Evolutionary conservation across 1,140 invertebrate species (phyloP).

Genomic region (Scaptodrosophila lebanonensis): DNA sequence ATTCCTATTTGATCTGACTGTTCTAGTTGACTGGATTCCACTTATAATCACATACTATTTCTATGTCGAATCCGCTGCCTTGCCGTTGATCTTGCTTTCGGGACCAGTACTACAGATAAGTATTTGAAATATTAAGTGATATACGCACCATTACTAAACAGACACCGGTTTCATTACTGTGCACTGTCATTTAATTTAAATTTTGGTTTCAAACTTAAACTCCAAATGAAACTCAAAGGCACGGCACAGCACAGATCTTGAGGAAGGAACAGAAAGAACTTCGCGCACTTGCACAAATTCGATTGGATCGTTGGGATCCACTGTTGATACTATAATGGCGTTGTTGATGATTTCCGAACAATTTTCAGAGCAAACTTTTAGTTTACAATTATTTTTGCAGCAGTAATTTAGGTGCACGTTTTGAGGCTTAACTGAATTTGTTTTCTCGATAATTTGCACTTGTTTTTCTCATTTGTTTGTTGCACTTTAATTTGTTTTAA

Average conservation of each 20-base stretch:
- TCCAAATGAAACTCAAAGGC: slow-evolving; percentile 47
- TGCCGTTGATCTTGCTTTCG: not conserved
- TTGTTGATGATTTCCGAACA: too few species aligned
- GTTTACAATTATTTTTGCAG: too few species aligned
- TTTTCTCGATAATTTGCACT: too few species aligned
- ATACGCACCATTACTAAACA: slow-evolving; percentile 77
- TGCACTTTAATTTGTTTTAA: slow-evolving; percentile 5
- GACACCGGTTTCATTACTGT: slow-evolving; percentile 77
- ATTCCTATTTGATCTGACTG: too few species aligned
- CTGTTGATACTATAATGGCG: too few species aligned
- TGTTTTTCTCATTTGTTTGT: slow-evolving; percentile 5
- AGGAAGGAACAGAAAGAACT: slow-evolving; percentile 8
- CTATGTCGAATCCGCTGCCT: too few species aligned
- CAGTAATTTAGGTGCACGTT: too few species aligned
- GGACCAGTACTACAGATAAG: not conserved
- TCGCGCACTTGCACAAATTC: slow-evolving; percentile 24
- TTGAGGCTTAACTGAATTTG: too few species aligned
- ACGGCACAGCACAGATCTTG: slow-evolving; percentile 22
- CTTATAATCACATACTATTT: too few species aligned
- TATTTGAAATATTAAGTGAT: not conserved
- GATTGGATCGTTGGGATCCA: too few species aligned
- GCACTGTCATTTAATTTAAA: slow-evolving; percentile 76
- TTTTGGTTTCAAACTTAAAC: slow-evolving; percentile 57
- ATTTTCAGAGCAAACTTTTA: too few species aligned
- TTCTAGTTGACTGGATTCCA: too few species aligned